A percentile compares a stretch with the other conserved stretches of the same genome.
Evolutionary conservation across 2,797 vertebrate genomes (phyloP).

Genomic region (Hyperoplus immaculatus): DNA sequence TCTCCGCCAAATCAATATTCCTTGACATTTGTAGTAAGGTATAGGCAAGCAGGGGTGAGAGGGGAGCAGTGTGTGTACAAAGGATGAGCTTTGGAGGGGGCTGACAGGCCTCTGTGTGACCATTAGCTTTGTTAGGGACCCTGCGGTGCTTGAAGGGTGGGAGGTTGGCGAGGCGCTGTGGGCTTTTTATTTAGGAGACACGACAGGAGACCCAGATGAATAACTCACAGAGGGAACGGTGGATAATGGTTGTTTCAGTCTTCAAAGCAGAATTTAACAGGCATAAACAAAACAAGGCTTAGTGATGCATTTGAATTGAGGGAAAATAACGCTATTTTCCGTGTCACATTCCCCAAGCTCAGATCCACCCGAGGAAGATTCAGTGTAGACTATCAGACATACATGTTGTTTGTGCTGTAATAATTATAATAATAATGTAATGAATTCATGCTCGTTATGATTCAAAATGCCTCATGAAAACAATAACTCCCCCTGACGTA

Average conservation of each 20-base stretch:
- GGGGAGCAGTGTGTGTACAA: conserved; percentile 71
- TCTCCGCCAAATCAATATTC: conserved; percentile 85
- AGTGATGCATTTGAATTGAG: conserved; percentile 56
- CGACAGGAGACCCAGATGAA: conserved; percentile 75
- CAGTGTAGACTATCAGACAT: conserved; percentile 33
- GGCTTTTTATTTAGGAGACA: conserved; percentile 74
- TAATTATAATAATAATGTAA: too few species aligned
- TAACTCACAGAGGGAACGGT: conserved; percentile 59
- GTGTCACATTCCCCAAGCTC: conserved; percentile 34
- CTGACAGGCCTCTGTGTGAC: conserved; percentile 80
- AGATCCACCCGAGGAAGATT: conserved; percentile 18
- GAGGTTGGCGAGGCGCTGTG: conserved; percentile 59
- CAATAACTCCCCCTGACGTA: conserved; percentile 43
- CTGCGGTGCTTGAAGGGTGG: conserved; percentile 69
- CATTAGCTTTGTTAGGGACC: conserved; percentile 82
- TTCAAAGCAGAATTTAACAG: conserved; percentile 57
- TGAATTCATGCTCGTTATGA: conserved; percentile 45
- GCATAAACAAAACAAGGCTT: conserved; percentile 68
- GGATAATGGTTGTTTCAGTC: conserved; percentile 69
- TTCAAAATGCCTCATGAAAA: conserved; percentile 41
- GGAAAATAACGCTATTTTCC: conserved; percentile 69
- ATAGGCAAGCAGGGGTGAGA: conserved; percentile 74
- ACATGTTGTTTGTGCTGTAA: conserved; percentile 28
- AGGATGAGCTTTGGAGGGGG: conserved; percentile 75
- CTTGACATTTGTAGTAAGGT: conserved; percentile 87